A percentile compares a stretch with the other conserved stretches of the same genome.
Evolutionary conservation across 2,888 invertebrate species (phyloP).

Genomic region (Andricus curvator): DNA sequence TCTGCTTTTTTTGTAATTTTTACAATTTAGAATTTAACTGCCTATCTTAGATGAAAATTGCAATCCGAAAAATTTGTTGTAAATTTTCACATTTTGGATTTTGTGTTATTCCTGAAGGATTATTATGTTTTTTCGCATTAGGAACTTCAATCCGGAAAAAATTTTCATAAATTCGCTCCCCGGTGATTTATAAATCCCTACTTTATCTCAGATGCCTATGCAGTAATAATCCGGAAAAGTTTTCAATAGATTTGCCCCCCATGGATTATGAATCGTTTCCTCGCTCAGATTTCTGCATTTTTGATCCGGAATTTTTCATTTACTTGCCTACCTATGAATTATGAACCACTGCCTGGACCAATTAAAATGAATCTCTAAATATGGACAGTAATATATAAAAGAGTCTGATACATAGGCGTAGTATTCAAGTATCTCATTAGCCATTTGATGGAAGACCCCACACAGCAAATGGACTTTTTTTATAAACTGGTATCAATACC

Average conservation of each 20-base stretch:
- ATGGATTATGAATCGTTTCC: not conserved
- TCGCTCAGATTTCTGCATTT: not conserved
- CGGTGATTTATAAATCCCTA: too few species aligned
- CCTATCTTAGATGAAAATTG: too few species aligned
- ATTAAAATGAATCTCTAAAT: not conserved
- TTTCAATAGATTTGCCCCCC: not conserved
- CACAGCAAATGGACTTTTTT: slow-evolving; percentile 12
- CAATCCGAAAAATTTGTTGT: not conserved
- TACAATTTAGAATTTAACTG: too few species aligned
- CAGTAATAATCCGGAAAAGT: not conserved
- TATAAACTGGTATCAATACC: slow-evolving; percentile 21
- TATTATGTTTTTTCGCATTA: not conserved
- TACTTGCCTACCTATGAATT: not conserved
- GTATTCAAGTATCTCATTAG: not conserved
- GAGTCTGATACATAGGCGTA: not conserved
- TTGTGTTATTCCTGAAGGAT: not conserved
- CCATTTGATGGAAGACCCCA: not conserved
- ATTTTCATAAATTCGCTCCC: not conserved
- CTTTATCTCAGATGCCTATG: too few species aligned
- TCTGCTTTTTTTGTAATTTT: too few species aligned
- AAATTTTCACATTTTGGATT: too few species aligned
- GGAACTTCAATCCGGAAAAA: not conserved
- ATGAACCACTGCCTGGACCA: not conserved
- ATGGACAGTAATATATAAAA: not conserved
- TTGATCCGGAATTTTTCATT: not conserved